These are phyloP conservation scores for Plusia festucae DNA, from an alignment of 2,888 invertebrate species.

Conservation along the genomic window DNA sequence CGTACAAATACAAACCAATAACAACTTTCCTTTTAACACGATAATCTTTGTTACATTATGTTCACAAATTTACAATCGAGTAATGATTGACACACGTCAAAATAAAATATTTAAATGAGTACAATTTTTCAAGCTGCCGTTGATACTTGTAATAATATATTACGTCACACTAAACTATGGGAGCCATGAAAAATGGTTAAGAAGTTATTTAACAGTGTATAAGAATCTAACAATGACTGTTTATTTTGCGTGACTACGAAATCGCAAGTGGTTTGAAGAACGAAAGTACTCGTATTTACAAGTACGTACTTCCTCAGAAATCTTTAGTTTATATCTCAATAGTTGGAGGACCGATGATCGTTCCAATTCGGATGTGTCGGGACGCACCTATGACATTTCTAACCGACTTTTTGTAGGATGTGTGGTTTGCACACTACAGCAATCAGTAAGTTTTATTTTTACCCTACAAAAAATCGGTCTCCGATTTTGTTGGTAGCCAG, in stretches of 20 bases:
- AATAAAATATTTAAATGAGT: constrained; percentile 24
- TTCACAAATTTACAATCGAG: neutral
- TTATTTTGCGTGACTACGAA: constrained; percentile 5
- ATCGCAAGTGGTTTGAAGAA: constrained; percentile 24
- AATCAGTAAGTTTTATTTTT: too few species aligned
- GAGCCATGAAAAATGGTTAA: constrained; percentile 20
- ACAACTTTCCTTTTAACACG: neutral
- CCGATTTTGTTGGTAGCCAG: too few species aligned
- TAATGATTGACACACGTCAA: constrained; percentile 32
- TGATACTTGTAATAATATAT: constrained; percentile 34
- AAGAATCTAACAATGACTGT: constrained; percentile 16
- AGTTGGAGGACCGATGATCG: too few species aligned
- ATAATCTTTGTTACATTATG: neutral
- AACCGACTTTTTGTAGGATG: too few species aligned
- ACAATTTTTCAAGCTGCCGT: constrained; percentile 31
- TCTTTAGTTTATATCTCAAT: constrained; percentile 26
- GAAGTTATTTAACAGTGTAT: constrained; percentile 20
- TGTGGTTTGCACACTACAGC: too few species aligned
- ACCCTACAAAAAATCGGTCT: too few species aligned
- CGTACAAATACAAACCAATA: neutral
- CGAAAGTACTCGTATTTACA: constrained; percentile 46
- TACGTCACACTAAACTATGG: constrained; percentile 36
- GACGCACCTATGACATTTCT: too few species aligned
- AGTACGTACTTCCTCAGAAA: constrained; percentile 17
- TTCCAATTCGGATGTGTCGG: too few species aligned